phyloP scores from a whole-genome alignment of 2,797 vertebrate genomes.

The Scolopax bukidnonensis region DNA sequence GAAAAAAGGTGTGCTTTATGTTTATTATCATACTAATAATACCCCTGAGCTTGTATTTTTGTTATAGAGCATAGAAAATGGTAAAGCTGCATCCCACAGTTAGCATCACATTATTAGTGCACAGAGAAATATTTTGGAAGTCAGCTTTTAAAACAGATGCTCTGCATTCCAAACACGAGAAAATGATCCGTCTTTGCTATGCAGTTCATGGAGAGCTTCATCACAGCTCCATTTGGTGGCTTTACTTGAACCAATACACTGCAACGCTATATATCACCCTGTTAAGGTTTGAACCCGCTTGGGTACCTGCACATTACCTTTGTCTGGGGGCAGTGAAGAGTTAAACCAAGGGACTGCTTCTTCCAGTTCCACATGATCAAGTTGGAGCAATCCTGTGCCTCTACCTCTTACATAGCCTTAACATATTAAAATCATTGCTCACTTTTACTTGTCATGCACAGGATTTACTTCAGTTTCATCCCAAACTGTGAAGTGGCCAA shows the following conservation, averaged over 20 bases:
- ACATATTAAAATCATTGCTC: background rate
- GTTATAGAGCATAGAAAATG: background rate
- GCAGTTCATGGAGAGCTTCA: background rate
- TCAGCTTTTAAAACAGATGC: background rate
- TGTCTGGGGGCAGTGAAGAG: background rate
- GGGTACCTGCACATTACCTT: rapidly evolving
- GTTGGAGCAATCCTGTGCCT: rapidly evolving
- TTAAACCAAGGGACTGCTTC: background rate
- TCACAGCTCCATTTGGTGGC: background rate
- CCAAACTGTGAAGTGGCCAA: background rate
- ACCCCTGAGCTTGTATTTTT: background rate
- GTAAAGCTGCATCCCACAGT: background rate
- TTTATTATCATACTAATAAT: background rate
- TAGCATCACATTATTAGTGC: background rate
- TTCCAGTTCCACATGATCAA: background rate
- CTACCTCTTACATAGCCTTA: background rate
- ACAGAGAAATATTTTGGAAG: slow-evolving; percentile 23
- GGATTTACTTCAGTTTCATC: background rate
- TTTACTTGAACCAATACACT: background rate
- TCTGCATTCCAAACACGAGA: background rate
- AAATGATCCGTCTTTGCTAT: background rate
- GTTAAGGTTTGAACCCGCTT: background rate
- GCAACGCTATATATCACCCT: background rate
- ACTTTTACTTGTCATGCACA: background rate
- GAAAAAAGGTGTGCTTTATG: background rate